Conservation (phyloP, 2,888 invertebrate genomes). For the Prenolepis imparis region DNA sequence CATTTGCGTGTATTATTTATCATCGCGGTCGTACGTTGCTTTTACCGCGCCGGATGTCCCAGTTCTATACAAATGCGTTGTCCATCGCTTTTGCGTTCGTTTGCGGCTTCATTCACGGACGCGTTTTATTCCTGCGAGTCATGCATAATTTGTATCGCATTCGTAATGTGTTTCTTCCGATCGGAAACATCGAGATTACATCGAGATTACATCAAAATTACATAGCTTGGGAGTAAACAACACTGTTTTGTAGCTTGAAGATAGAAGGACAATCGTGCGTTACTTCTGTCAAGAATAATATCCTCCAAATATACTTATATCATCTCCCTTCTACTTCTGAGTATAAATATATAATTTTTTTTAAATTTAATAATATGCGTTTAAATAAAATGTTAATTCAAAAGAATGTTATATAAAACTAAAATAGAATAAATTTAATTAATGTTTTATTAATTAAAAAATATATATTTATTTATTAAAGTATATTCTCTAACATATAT, state of each 20-base stretch:
- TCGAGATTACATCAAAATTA: constrained; percentile 7
- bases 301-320: neutral
- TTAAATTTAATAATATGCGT: too few species aligned
- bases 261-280: neutral
- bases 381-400: too few species aligned
- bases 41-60: constrained; percentile 72
- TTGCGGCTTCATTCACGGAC: constrained; percentile 29
- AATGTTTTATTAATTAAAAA: too few species aligned
- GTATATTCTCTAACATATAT: too few species aligned
- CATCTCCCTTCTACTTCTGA: neutral
- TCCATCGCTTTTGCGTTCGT: constrained; percentile 21
- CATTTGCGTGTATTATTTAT: constrained; percentile 71
- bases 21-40: constrained; percentile 53
- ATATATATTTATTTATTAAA: too few species aligned
- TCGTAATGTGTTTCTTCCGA: neutral
- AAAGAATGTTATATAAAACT: too few species aligned
- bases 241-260: neutral
- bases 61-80: constrained; percentile 57
- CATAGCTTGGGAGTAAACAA: neutral
- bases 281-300: neutral
- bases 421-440: too few species aligned
- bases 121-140: constrained; percentile 12
- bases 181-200: constrained; percentile 12
- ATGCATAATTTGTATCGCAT: constrained; percentile 14
- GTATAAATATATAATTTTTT: too few species aligned